Conservation (phyloP, 1,140 invertebrate species). For the Macrocentrus cingulum region DNA sequence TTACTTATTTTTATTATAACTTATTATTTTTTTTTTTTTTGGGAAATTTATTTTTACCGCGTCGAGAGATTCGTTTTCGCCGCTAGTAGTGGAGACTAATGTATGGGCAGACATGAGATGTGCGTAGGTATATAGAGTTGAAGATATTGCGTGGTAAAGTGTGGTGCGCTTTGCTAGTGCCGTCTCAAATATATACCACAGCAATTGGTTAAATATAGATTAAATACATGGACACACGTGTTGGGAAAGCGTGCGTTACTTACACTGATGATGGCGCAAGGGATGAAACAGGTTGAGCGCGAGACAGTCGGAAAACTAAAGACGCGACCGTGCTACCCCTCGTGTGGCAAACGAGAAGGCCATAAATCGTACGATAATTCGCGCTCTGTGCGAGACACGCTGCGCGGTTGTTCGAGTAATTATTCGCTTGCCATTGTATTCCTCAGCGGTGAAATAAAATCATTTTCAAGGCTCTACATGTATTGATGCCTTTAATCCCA, state of each 20-base stretch:
- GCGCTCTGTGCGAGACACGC: slow-evolving; percentile 32
- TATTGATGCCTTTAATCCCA: slow-evolving; percentile 10
- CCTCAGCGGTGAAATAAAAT: slow-evolving; percentile 27
- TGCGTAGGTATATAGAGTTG: too few relatives aligned
- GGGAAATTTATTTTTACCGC: too few relatives aligned
- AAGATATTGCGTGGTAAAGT: slow-evolving; percentile 25
- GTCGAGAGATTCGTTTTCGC: too few relatives aligned
- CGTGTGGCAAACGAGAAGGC: slow-evolving; percentile 26
- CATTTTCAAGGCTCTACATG: slow-evolving; percentile 7
- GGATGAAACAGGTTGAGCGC: too few relatives aligned
- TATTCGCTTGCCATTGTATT: slow-evolving; percentile 26
- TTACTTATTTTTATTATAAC: too few relatives aligned
- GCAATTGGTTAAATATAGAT: slow-evolving; percentile 35
- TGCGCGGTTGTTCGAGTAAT: slow-evolving; percentile 31
- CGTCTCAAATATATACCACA: slow-evolving; percentile 12
- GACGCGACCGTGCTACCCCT: slow-evolving; percentile 18
- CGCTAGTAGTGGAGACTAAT: too few relatives aligned
- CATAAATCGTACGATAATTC: slow-evolving; percentile 34
- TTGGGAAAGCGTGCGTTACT: neutral
- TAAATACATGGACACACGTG: slow-evolving; percentile 28
- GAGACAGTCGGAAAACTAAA: slow-evolving; percentile 15
- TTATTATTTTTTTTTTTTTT: too few relatives aligned
- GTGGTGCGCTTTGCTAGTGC: slow-evolving; percentile 27
- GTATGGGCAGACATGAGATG: too few relatives aligned
- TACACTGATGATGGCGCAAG: too few relatives aligned